phyloP scores from a whole-genome alignment of 2,113 vertebrate genomes.

The Benitochromis conjunctus region DNA sequence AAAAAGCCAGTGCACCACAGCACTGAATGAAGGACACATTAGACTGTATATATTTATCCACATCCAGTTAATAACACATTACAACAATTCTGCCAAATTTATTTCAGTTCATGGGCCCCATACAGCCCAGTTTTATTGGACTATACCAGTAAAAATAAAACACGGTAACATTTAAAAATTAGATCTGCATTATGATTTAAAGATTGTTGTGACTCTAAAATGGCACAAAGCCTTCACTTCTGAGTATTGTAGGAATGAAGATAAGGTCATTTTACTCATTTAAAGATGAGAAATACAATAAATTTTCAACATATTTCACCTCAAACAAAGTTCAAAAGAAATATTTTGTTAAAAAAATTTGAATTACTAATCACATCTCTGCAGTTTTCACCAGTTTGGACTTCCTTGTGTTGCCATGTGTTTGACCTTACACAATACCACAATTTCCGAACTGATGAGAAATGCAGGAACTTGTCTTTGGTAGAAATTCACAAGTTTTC shows the following conservation, averaged over 20 bases:
- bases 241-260: neutral
- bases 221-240: neutral
- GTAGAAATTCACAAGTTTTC: neutral
- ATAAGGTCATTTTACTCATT: neutral
- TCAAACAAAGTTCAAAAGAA: neutral
- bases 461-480: neutral
- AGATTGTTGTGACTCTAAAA: neutral
- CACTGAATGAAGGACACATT: neutral
- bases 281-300: neutral
- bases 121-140: neutral
- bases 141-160: neutral
- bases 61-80: neutral
- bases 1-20: neutral
- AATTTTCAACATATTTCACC: neutral
- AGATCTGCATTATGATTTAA: neutral
- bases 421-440: neutral
- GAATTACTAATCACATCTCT: neutral
- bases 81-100: neutral
- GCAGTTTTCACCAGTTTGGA: neutral
- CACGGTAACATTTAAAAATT: neutral
- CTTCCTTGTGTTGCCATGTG: neutral
- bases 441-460: neutral
- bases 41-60: neutral
- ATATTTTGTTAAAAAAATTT: neutral
- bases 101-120: neutral